phyloP scores from a whole-genome alignment of 2,888 invertebrate species.

The Antitype chi region DNA sequence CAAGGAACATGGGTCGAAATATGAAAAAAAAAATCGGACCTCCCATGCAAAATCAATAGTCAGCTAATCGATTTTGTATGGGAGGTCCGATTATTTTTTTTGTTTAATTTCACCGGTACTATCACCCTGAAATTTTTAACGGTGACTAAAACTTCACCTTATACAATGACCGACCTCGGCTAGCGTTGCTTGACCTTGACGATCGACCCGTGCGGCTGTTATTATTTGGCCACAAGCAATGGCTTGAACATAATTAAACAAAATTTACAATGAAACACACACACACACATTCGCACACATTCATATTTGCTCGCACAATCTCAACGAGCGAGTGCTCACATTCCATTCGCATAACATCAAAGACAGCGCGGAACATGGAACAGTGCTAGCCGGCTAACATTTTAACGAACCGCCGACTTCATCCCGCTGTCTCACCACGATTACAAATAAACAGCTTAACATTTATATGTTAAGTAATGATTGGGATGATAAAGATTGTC shows the following conservation, averaged over 20 bases:
- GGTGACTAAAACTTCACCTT: no score
- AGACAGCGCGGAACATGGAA: not conserved
- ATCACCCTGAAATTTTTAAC: no score
- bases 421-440: slow-evolving; percentile 45
- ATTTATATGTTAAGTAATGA: slow-evolving; percentile 66
- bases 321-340: not conserved
- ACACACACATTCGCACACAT: no score
- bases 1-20: no score
- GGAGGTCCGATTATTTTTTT: no score
- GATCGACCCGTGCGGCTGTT: no score
- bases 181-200: no score
- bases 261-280: not conserved
- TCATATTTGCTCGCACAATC: not conserved
- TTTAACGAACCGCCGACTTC: slow-evolving; percentile 48
- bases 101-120: no score
- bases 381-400: slow-evolving; percentile 27
- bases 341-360: slow-evolving; percentile 8
- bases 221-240: not conserved
- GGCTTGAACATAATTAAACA: not conserved
- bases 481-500: slow-evolving; percentile 63
- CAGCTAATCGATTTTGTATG: no score
- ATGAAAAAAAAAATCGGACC: no score
- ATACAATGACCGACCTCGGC: no score
- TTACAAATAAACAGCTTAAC: slow-evolving; percentile 61
- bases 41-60: no score